Evolutionary conservation across 1,140 invertebrate genomes (phyloP).

Genomic region (Agrilus planipennis): DNA sequence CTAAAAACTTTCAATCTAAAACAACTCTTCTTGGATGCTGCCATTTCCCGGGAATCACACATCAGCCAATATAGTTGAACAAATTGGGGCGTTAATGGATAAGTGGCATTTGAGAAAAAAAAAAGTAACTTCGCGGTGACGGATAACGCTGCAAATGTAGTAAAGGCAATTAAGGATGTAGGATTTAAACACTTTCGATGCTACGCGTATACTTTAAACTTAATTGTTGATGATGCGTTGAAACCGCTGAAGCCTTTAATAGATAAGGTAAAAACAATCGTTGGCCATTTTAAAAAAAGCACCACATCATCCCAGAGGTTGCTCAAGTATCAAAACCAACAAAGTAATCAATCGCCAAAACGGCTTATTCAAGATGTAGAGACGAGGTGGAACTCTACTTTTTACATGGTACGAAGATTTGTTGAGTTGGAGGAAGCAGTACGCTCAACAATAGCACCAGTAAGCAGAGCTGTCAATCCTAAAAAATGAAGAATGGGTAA

Average conservation of each 20-base stretch:
- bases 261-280: conserved; percentile 24
- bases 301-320: conserved; percentile 16
- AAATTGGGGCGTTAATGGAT: conserved; percentile 12
- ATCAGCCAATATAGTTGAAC: too few relatives aligned
- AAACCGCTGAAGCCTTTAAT: conserved; percentile 7
- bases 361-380: conserved; percentile 22
- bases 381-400: conserved; percentile 29
- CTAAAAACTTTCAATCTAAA: conserved; percentile 5
- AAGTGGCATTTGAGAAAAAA: conserved; percentile 14
- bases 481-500: too few relatives aligned
- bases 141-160: conserved; percentile 16
- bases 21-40: conserved; percentile 7
- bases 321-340: conserved; percentile 11
- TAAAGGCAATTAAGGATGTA: conserved; percentile 10
- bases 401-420: conserved; percentile 28
- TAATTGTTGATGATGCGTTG: conserved; percentile 18
- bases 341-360: conserved; percentile 8
- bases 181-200: conserved; percentile 15
- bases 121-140: conserved; percentile 13
- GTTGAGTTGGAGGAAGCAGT: conserved; percentile 18
- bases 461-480: too few relatives aligned
- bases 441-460: conserved; percentile 15
- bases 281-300: conserved; percentile 21
- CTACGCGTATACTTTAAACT: conserved; percentile 18
- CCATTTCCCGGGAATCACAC: conserved; percentile 3